Conservation (phyloP, 2,797 vertebrate species). For the Urosaurus nigricauda region DNA sequence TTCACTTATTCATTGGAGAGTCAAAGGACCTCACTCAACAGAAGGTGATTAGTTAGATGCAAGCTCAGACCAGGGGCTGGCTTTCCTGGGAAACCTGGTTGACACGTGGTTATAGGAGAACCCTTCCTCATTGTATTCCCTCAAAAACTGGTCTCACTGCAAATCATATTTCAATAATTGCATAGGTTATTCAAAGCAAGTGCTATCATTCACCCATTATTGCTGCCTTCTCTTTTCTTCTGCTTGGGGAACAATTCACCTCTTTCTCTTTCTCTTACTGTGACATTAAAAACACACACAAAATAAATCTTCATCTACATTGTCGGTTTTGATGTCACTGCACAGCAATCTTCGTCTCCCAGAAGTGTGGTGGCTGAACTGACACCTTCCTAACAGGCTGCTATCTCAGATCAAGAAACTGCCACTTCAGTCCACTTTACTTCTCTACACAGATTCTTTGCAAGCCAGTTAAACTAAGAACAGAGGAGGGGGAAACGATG, state of each 20-base stretch:
- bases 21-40: no score
- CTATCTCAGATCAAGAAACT: conserved; percentile 8
- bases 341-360: neutral
- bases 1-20: no score
- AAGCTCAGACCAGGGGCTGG: no score
- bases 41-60: no score
- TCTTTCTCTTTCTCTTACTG: neutral
- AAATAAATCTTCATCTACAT: neutral
- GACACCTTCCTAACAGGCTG: neutral
- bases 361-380: neutral
- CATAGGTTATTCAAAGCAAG: neutral
- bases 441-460: neutral
- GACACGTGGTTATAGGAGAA: neutral
- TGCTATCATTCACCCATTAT: neutral
- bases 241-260: no score
- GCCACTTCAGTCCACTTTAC: conserved; percentile 2
- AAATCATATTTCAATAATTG: neutral
- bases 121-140: neutral
- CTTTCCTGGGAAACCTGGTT: neutral
- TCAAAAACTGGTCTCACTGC: neutral
- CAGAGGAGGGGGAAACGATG: no score
- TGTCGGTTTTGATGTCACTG: neutral
- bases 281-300: neutral
- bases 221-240: no score
- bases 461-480: neutral